Conservation (phyloP, 2,888 invertebrate species). For the Eilema sororculum region DNA sequence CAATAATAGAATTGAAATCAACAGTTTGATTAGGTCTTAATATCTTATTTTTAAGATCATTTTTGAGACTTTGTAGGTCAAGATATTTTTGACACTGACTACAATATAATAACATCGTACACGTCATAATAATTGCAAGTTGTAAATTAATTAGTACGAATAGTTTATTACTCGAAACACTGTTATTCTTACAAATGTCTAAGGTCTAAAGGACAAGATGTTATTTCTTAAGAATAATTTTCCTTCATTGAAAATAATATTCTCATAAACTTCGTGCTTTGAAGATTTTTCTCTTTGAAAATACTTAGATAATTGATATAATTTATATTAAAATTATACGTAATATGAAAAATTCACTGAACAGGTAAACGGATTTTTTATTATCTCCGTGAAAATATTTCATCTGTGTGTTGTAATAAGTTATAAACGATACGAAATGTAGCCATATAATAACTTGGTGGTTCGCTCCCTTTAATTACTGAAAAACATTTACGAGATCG, state of each 20-base stretch:
- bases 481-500: too few species aligned
- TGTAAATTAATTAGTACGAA: too few species aligned
- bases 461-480: too few species aligned
- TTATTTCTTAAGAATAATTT: background rate
- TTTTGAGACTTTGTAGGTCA: too few species aligned
- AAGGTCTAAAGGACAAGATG: background rate
- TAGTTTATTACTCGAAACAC: background rate
- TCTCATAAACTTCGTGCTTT: constrained; percentile 21
- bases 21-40: too few species aligned
- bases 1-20: too few species aligned
- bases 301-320: constrained; percentile 26
- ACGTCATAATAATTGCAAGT: too few species aligned
- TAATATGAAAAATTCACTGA: constrained; percentile 30
- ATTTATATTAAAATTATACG: constrained; percentile 22
- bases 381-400: background rate
- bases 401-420: background rate
- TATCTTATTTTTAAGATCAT: too few species aligned
- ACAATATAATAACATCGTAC: too few species aligned
- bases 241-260: background rate
- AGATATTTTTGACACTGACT: too few species aligned
- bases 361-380: constrained; percentile 28
- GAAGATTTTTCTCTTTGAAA: constrained; percentile 19
- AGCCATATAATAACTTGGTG: too few species aligned
- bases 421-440: background rate
- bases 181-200: background rate